phyloP scores from a whole-genome alignment of 2,888 invertebrate species.

The Scaptomyza polygonia region DNA sequence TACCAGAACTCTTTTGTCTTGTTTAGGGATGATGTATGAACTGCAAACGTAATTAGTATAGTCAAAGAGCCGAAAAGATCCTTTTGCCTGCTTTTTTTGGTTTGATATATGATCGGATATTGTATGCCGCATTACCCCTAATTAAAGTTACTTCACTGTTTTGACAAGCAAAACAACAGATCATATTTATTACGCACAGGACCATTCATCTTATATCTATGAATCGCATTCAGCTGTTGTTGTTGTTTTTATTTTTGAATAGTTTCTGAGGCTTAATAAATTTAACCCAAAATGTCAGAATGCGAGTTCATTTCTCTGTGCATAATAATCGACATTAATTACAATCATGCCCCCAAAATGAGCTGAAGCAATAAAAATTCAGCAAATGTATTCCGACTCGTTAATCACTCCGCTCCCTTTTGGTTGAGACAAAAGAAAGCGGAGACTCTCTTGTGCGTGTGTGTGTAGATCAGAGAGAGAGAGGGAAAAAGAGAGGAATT shows the following conservation, averaged over 20 bases:
- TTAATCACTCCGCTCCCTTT: no score
- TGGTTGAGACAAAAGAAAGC: constrained; percentile 20
- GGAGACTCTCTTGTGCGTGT: not conserved
- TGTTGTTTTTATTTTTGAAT: constrained; percentile 10
- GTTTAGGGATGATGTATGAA: constrained; percentile 21
- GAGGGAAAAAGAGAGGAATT: not conserved
- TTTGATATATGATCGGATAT: constrained; percentile 37
- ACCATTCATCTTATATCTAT: not conserved
- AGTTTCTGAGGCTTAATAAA: constrained; percentile 47
- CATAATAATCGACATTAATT: constrained; percentile 35
- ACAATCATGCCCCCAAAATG: constrained; percentile 40
- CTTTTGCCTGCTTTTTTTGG: constrained; percentile 14
- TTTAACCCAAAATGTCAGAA: constrained; percentile 63
- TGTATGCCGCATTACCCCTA: constrained; percentile 21
- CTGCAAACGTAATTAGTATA: constrained; percentile 29
- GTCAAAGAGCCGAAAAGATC: constrained; percentile 9
- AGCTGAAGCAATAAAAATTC: constrained; percentile 8
- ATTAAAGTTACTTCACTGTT: constrained; percentile 39
- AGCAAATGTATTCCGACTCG: not conserved
- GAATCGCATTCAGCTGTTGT: constrained; percentile 1
- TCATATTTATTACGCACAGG: constrained; percentile 7
- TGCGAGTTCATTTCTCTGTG: constrained; percentile 3
- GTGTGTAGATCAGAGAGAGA: constrained; percentile 5
- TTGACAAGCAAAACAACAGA: constrained; percentile 11
- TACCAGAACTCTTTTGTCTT: constrained; percentile 4